Evolutionary conservation across 1,140 invertebrate species (phyloP).

Genomic region (Ladona fulva): DNA sequence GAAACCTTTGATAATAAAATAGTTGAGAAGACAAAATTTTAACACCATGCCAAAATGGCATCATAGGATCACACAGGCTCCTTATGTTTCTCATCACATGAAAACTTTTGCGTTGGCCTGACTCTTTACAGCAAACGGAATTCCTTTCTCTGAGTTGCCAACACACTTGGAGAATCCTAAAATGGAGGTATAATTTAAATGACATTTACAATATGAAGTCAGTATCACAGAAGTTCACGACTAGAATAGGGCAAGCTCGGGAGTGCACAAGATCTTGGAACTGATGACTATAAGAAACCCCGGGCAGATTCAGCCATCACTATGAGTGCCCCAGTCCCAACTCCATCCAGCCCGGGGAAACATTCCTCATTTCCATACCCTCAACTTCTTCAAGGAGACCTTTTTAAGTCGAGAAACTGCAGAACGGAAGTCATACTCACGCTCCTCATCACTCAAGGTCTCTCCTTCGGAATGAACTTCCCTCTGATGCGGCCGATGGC

Average conservation of each 20-base stretch:
- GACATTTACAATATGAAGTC: slow-evolving; percentile 10
- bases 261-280: slow-evolving; percentile 4
- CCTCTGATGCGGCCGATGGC: slow-evolving; percentile 36
- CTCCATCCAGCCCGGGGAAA: not conserved
- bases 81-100: not conserved
- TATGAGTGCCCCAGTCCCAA: slow-evolving; percentile 12
- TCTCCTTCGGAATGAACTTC: slow-evolving; percentile 73
- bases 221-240: slow-evolving; percentile 9
- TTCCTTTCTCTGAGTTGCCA: not conserved
- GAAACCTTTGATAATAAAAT: not conserved
- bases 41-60: not conserved
- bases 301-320: not conserved
- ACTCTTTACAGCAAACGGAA: not conserved
- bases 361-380: slow-evolving; percentile 64
- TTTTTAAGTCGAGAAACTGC: slow-evolving; percentile 56
- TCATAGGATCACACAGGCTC: not conserved
- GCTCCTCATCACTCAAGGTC: slow-evolving; percentile 45
- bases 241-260: not conserved
- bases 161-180: not conserved
- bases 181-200: not conserved
- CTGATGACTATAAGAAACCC: not conserved
- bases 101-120: not conserved
- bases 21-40: not conserved
- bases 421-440: slow-evolving; percentile 38
- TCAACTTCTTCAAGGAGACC: slow-evolving; percentile 60